A percentile compares a stretch with the other conserved stretches of the same genome.
Evolutionary conservation across 2,888 invertebrate species (phyloP).

Genomic region (Plusia festucae): DNA sequence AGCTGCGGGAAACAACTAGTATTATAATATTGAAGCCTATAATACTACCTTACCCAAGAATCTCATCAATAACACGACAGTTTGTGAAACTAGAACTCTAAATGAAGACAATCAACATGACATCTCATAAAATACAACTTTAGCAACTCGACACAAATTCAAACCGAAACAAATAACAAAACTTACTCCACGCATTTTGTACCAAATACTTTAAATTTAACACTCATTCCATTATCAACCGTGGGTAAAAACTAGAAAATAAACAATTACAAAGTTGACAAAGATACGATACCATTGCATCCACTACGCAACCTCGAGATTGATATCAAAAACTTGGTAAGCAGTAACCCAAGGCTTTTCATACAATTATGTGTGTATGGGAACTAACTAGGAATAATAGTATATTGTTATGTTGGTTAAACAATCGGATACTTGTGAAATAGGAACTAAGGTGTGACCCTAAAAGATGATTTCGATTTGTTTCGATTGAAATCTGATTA

Average conservation of each 20-base stretch:
- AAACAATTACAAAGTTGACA: slow-evolving; percentile 57
- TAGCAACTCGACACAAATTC: slow-evolving; percentile 28
- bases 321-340: slow-evolving; percentile 72
- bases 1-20: too few relatives aligned
- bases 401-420: slow-evolving; percentile 75
- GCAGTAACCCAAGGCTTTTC: slow-evolving; percentile 83
- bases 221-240: slow-evolving; percentile 40
- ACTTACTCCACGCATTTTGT: slow-evolving; percentile 6
- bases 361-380: slow-evolving; percentile 78
- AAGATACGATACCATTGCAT: slow-evolving; percentile 55
- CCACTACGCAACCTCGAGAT: slow-evolving; percentile 82
- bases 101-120: neutral
- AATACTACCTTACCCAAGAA: neutral
- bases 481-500: slow-evolving; percentile 12
- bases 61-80: neutral
- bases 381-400: slow-evolving; percentile 76
- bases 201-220: slow-evolving; percentile 43
- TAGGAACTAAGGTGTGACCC: slow-evolving; percentile 64
- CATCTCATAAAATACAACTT: neutral
- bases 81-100: neutral
- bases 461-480: slow-evolving; percentile 49
- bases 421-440: slow-evolving; percentile 72
- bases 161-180: slow-evolving; percentile 28
- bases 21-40: too few relatives aligned
- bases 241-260: slow-evolving; percentile 43